Evolutionary conservation across 2,888 invertebrate genomes (phyloP).

Genomic region (Ophion ventricosus): DNA sequence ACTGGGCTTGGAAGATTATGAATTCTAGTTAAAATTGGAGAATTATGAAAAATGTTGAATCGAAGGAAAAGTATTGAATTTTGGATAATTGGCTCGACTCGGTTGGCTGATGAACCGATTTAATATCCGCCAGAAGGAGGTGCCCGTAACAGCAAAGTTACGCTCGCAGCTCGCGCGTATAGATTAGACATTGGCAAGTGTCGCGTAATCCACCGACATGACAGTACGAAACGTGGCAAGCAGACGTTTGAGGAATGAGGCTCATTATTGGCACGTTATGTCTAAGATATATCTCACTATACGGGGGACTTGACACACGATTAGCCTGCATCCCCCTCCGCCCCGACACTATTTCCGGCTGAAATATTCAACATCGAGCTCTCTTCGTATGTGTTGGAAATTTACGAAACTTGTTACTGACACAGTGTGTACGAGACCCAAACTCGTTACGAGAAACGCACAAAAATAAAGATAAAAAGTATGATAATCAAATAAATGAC

Average conservation of each 20-base stretch:
- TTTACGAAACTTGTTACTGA: slow-evolving; percentile 13
- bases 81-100: neutral
- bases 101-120: neutral
- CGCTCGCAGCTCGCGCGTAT: neutral
- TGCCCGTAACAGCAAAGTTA: neutral
- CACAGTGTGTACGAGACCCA: neutral
- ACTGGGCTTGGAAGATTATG: too few species aligned
- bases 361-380: slow-evolving; percentile 53
- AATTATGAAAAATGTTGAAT: neutral
- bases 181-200: slow-evolving; percentile 9
- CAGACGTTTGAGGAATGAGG: slow-evolving; percentile 37
- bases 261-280: slow-evolving; percentile 16
- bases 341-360: neutral
- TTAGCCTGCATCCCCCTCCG: slow-evolving; percentile 16
- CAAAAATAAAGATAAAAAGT: neutral
- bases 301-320: slow-evolving; percentile 47
- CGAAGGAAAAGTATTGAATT: neutral
- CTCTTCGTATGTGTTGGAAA: slow-evolving; percentile 1
- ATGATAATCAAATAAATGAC: neutral
- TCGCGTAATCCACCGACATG: slow-evolving; percentile 37
- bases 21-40: too few species aligned
- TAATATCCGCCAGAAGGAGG: neutral
- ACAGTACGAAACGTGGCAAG: slow-evolving; percentile 39
- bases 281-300: slow-evolving; percentile 38
- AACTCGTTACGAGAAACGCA: neutral